Evolutionary conservation across 2,888 invertebrate species (phyloP).

Genomic region (Caenorhabditis auriculariae): DNA sequence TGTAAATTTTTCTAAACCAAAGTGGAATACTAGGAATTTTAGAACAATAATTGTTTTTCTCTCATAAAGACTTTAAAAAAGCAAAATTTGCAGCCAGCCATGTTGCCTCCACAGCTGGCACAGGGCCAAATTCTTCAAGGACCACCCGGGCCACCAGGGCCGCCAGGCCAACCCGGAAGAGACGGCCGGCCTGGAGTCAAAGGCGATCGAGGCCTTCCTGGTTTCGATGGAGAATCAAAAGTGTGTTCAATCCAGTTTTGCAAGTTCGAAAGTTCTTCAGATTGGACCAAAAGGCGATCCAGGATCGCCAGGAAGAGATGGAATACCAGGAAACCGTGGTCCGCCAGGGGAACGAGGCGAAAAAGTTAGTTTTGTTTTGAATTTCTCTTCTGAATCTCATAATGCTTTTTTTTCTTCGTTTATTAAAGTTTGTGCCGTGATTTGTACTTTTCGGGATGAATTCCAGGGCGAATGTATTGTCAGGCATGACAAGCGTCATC

Average conservation of each 20-base stretch:
- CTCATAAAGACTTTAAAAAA: no score
- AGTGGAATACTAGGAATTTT: neutral
- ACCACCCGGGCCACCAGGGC: conserved; percentile 55
- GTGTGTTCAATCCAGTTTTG: neutral
- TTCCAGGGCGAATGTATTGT: conserved; percentile 7
- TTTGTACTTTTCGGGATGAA: neutral
- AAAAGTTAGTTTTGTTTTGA: conserved; percentile 36
- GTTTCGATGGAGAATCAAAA: conserved; percentile 62
- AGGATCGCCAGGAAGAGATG: conserved; percentile 53
- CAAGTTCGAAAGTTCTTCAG: conserved; percentile 1
- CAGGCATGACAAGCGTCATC: conserved; percentile 6
- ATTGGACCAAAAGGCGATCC: conserved; percentile 60
- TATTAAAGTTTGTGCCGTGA: neutral
- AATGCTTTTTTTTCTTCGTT: neutral
- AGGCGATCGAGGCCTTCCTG: conserved; percentile 61
- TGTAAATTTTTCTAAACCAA: neutral
- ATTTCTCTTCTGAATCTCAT: neutral
- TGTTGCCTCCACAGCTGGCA: neutral
- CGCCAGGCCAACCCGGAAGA: conserved; percentile 31
- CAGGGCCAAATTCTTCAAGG: conserved; percentile 32
- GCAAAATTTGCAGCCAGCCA: no score
- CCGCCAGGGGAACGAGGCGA: conserved; percentile 51
- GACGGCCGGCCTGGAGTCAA: conserved; percentile 46
- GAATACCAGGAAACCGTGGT: conserved; percentile 52
- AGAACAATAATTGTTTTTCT: neutral